Base-by-base conservation (phyloP, 2,888 invertebrate genomes). In the Diarsia mendica region DNA sequence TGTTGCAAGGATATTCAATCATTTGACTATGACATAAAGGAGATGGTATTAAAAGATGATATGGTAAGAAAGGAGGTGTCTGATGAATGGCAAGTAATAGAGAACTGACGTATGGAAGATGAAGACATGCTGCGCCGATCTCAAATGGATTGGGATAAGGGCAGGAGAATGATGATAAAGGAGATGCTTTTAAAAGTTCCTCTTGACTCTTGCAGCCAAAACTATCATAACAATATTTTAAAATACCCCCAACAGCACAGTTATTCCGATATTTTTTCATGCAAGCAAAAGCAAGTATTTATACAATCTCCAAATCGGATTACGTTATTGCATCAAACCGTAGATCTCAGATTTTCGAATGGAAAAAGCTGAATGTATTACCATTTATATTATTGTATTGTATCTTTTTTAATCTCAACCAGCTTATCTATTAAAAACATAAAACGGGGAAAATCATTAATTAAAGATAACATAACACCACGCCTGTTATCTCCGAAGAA, bases 271-370 rank as follows among this genome's bases (percentile, higher is more conserved):
- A 75, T 48, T 77, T 49, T 55, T 60, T 61, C 28, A 39, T 33
- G n/a, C 46, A 55, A 60, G 23, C 11, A 44, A 53, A 64, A 53
- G 23, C 55, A 48, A 39, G 58, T 39, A 68, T 74, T 51, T 33
- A 15, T 33, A 67, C 55, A 65, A 68, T 67, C 61, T 70, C 51
- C 49, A 51, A 81, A 81, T 70, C 70, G 63, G 70, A 80, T 70
- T 70, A 75, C 28, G 49, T 58, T 75, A 79, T 69, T 63, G 69
- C 66, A 67, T 67, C 58, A 60, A 53, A 33, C 23, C 44, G 49
- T 60, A 23, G 23, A 65, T 64, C 48, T 55, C 65, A 39, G 66
- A 70, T 70, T 77, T 49, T 60, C 10, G 55, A 63, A 49, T 46
- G 44, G 51, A 53, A 55, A 74, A 71, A 67, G 15, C 58, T 53